These are phyloP conservation scores for Sarcophaga carnaria DNA, from an alignment of 2,888 invertebrate species.

Conservation along the genomic window DNA sequence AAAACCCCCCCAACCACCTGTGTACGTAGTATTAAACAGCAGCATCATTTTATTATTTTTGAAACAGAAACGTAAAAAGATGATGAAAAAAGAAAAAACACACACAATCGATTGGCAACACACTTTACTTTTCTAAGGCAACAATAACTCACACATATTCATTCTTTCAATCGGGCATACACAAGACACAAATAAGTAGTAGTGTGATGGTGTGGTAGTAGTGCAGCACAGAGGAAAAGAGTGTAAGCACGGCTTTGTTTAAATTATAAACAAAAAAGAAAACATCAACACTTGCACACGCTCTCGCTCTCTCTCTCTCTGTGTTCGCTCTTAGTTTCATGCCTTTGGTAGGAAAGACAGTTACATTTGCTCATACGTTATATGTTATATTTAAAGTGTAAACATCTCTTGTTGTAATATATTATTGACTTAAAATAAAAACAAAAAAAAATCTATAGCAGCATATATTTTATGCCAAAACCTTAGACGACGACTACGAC, in stretches of 20 bases:
- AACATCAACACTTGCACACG: neutral
- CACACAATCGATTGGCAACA: constrained; percentile 62
- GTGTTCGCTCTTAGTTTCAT: neutral
- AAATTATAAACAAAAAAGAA: constrained; percentile 40
- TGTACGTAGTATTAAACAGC: neutral
- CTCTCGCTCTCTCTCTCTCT: neutral
- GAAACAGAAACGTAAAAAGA: neutral
- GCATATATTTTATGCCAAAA: neutral
- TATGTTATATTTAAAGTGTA: too few relatives aligned
- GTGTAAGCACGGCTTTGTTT: constrained; percentile 14
- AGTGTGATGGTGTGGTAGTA: neutral
- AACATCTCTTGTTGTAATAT: constrained; percentile 19
- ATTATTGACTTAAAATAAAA: constrained; percentile 61
- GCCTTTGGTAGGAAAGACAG: neutral
- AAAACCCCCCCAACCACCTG: neutral
- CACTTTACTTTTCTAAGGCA: constrained; percentile 55
- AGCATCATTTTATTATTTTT: constrained; percentile 1
- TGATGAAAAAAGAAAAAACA: neutral
- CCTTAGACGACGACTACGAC: neutral
- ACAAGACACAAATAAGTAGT: constrained; percentile 10
- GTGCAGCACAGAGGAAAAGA: constrained; percentile 6
- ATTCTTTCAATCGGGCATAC: neutral
- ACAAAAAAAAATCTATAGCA: constrained; percentile 63
- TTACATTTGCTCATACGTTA: too few relatives aligned
- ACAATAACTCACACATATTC: constrained; percentile 31